phyloP scores from a whole-genome alignment of 1,140 invertebrate genomes.

The Euura lappo region DNA sequence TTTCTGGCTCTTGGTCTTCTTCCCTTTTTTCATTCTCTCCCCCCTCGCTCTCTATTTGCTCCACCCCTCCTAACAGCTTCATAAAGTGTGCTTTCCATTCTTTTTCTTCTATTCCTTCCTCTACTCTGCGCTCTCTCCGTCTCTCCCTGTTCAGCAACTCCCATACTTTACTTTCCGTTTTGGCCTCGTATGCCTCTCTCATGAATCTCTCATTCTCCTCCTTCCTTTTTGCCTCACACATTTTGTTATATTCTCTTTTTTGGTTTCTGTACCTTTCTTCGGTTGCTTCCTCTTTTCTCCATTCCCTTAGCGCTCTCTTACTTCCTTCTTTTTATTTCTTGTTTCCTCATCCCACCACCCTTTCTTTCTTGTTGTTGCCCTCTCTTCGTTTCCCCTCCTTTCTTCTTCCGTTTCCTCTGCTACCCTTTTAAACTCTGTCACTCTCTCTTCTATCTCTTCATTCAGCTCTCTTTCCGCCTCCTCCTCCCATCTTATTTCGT shows the following conservation, averaged over 20 bases:
- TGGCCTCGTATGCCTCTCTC: neutral
- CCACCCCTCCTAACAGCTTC: too few relatives aligned
- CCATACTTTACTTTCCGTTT: neutral
- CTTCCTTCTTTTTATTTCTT: slow-evolving; percentile 9
- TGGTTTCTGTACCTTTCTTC: neutral
- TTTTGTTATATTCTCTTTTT: too few relatives aligned
- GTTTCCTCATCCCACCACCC: slow-evolving; percentile 15
- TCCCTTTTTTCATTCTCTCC: too few relatives aligned
- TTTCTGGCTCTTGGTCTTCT: too few relatives aligned
- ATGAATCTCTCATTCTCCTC: neutral
- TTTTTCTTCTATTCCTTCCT: too few relatives aligned
- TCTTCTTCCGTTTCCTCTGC: slow-evolving; percentile 11
- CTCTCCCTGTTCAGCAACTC: too few relatives aligned
- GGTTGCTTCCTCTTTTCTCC: neutral
- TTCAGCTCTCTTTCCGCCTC: slow-evolving; percentile 1
- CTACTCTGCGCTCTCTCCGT: too few relatives aligned
- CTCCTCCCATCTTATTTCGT: neutral
- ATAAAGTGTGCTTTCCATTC: too few relatives aligned
- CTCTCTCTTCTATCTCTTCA: slow-evolving; percentile 1
- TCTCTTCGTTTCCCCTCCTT: slow-evolving; percentile 13
- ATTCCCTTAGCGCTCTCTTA: neutral
- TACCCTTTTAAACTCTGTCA: slow-evolving; percentile 12
- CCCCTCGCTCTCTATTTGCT: too few relatives aligned
- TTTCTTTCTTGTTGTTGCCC: neutral
- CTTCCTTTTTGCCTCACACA: neutral